Base-by-base conservation (phyloP, 2,113 vertebrate species). In the Xiphophorus maculatus region DNA sequence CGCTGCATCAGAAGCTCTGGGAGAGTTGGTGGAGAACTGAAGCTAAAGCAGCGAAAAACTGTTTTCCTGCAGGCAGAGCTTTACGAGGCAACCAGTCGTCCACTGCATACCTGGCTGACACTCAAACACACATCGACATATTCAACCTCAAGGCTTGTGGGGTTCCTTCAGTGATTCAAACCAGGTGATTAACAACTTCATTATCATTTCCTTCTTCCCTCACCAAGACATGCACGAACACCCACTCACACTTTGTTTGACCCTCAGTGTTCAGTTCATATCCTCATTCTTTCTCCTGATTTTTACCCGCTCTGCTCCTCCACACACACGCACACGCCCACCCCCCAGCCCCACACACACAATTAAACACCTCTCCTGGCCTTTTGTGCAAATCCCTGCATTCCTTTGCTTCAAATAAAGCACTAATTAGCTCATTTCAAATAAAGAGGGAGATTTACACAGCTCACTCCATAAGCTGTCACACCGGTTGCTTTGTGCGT, bases 161-260 rank as follows among this genome's bases (percentile, higher is more conserved):
- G 71, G 73, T 75, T 86, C 81, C 19, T 29, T 77, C 74, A 51
- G 65, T 86, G 68, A 89, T 83, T 84, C 69, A 77, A 87, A 87
- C 81, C 86, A 90, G 81, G 88, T 92, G 88, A 92, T 92, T 92
- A 89, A 87, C 66, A 54, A 79, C 79, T 80, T 88, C 87, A 90
- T 92, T 88, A 86, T 80, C 79, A 67, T 42, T 74, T 51, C 63
- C 76, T 83, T 73, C 87, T 63, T 89, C 66, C 58, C 54, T 58
- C 68, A 37, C 75, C 70, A 69, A 83, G 54, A 79, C 72, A 70
- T 71, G 54, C 67, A 71, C 74, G 48, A 17, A 22, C 62, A 63
- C 72, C 65, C 63, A 35, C 27, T 76, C 82, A 89, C 61, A 79
- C 87, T 88, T 69, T 76, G 44, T 81, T 87, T 91, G 77, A 90